Base-by-base conservation (phyloP, 2,113 vertebrate genomes). In the Orientallactaga bullata region DNA sequence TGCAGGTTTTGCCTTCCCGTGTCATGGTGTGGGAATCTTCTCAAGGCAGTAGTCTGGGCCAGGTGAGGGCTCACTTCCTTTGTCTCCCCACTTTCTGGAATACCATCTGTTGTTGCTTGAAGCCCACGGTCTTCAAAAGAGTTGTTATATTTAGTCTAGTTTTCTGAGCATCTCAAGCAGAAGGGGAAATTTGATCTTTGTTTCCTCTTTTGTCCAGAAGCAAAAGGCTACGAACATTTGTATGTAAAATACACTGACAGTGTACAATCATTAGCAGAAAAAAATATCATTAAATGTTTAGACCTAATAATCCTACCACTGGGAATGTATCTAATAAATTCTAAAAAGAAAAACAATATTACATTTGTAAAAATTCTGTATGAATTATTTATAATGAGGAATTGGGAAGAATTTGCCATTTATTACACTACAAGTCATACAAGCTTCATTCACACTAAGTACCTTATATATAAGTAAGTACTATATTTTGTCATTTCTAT, bases 231-330 rank as follows among this genome's bases (percentile, higher is more conserved):
- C 39, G 81, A 88, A 51, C 60, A 47, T 71, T 85, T 83, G 66
- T 94, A 61, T 83, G 90, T 92, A 83, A 81, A 88, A 89, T 87
- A 63, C 28, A 81, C 86, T 85, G 85, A 60, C 12, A 74, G 23
- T 88, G 11, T 91, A 35, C 47, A 82, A 32, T 89, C 73, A 86
- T 30, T 89, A 28, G 68, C 28, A 79, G 61, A 82, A 86, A 76
- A 63, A 66, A 83, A 86, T 71, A 63, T 77, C 20, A 88, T 81
- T 80, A 74, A 37, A 85, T 8, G 23, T 82, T 93, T 95, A 84
- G 18, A 84, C 15, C 47, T 78, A 82, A n/a, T 82, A 74, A 82
- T 92, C 60, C 61, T 91, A 13, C 55, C 39, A 88, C 24, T 85
- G 39, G 24, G 17, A 84, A 47, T 18, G 4, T 86, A 74, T 21